These are phyloP conservation scores for Ophioninae sp. DNA, from an alignment of 2,888 invertebrate genomes.

Conservation along the genomic window DNA sequence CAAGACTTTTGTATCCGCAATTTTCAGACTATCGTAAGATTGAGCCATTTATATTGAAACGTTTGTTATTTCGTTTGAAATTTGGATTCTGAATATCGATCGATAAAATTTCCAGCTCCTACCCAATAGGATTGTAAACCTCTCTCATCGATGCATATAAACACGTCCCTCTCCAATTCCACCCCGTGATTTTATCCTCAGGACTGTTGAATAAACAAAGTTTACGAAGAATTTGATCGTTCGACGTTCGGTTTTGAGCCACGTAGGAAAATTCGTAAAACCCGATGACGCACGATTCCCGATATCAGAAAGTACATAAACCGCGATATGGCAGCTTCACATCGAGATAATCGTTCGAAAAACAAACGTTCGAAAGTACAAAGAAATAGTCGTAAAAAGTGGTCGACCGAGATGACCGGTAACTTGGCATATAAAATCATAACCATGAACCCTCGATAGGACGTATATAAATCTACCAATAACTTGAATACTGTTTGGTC, in stretches of 20 bases:
- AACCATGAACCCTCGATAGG: slow-evolving; percentile 15
- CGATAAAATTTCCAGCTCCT: too few species aligned
- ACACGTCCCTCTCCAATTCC: too few species aligned
- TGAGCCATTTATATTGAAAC: too few species aligned
- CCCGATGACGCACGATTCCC: neutral
- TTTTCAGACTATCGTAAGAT: too few species aligned
- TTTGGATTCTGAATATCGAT: too few species aligned
- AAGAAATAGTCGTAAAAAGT: slow-evolving; percentile 16
- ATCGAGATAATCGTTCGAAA: slow-evolving; percentile 12
- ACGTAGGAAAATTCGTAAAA: neutral
- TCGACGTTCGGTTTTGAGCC: neutral
- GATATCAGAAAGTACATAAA: neutral
- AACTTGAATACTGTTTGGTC: slow-evolving; percentile 17
- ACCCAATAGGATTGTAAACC: too few species aligned
- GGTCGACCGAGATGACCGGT: slow-evolving; percentile 14
- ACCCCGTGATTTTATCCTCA: too few species aligned
- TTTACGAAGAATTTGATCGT: too few species aligned
- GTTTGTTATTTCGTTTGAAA: too few species aligned
- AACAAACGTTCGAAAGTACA: neutral
- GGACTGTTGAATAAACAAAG: too few species aligned
- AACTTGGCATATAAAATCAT: slow-evolving; percentile 30
- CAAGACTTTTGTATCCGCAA: too few species aligned
- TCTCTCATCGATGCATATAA: too few species aligned
- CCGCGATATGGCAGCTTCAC: slow-evolving; percentile 7
- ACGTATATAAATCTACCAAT: slow-evolving; percentile 14